Conservation (phyloP, 2,797 vertebrate genomes). For the Molossus molossus region DNA sequence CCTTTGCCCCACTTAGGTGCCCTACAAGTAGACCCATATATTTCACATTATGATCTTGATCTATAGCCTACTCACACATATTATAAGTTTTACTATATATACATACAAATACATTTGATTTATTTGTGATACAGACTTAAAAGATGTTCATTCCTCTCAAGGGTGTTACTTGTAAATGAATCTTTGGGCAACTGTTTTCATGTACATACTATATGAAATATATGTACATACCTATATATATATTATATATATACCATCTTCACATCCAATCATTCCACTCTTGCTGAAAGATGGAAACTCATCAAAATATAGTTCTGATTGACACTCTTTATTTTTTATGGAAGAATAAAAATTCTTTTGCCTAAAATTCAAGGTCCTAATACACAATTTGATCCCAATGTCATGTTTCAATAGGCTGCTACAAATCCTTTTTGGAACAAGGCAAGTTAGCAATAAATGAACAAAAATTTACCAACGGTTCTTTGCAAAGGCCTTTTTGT, state of each 20-base stretch:
- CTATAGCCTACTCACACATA: not conserved
- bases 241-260: not conserved
- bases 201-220: not conserved
- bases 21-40: not conserved
- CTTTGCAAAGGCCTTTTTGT: not conserved
- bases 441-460: not conserved
- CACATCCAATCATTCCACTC: not conserved
- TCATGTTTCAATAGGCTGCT: not conserved
- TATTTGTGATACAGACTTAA: not conserved
- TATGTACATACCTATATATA: no score
- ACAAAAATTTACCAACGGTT: not conserved
- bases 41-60: not conserved
- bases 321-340: not conserved
- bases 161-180: not conserved
- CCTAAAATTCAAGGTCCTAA: not conserved
- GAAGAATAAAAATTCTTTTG: not conserved
- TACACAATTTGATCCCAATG: not conserved
- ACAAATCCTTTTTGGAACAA: not conserved
- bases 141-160: not conserved
- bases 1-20: not conserved
- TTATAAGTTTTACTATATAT: not conserved
- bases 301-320: constrained; percentile 14
- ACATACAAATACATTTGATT: not conserved
- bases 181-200: not conserved
- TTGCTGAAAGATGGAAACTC: not conserved